These are phyloP conservation scores for Cantharis rustica DNA, from an alignment of 2,888 invertebrate genomes.

Conservation along the genomic window DNA sequence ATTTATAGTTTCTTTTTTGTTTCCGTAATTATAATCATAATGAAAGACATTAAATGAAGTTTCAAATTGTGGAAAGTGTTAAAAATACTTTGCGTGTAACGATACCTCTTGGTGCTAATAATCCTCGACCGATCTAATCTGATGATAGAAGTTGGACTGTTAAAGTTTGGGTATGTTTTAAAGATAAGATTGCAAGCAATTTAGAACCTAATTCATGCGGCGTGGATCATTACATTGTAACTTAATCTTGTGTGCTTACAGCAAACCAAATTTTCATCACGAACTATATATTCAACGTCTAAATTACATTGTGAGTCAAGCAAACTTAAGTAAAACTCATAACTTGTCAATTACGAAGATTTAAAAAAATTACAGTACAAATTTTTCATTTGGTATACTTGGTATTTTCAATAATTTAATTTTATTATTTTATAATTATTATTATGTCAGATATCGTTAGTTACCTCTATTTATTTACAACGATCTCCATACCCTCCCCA, in stretches of 20 bases:
- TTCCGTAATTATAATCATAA: neutral
- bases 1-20: neutral
- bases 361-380: neutral
- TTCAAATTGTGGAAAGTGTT: constrained; percentile 22
- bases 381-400: neutral
- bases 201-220: constrained; percentile 30
- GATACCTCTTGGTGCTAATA: constrained; percentile 12
- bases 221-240: constrained; percentile 28
- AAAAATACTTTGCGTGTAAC: constrained; percentile 11
- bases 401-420: neutral
- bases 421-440: neutral
- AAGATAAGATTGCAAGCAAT: constrained; percentile 29
- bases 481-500: no score
- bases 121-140: constrained; percentile 33
- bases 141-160: constrained; percentile 34
- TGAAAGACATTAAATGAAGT: neutral
- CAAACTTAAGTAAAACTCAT: neutral
- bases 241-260: constrained; percentile 23
- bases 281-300: neutral
- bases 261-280: constrained; percentile 8
- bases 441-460: no score
- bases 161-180: constrained; percentile 31
- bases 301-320: neutral
- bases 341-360: neutral
- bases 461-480: no score